Evolutionary conservation across 2,113 vertebrate species (phyloP).

Genomic region (Ginglymostoma cirratum): DNA sequence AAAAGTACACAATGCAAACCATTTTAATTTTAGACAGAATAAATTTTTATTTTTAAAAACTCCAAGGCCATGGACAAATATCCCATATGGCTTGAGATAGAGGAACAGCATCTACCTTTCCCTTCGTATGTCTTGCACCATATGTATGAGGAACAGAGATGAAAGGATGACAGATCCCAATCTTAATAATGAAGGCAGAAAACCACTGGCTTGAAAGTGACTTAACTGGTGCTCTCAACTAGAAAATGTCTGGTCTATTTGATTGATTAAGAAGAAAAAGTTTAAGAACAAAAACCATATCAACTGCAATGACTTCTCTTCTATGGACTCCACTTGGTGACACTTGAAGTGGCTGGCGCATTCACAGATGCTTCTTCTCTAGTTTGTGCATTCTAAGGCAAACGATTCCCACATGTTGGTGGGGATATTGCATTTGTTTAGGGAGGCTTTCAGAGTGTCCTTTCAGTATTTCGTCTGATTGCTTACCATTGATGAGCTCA

Average conservation of each 20-base stretch:
- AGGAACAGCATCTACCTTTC: background rate
- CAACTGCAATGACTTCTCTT: background rate
- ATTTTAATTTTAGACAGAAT: background rate
- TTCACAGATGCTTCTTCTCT: too few relatives aligned
- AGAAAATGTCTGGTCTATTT: background rate
- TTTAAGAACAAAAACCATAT: background rate
- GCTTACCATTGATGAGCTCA: too few relatives aligned
- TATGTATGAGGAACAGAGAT: background rate
- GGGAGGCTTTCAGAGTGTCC: too few relatives aligned
- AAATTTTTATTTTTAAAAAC: background rate
- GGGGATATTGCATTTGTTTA: too few relatives aligned
- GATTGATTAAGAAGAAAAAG: background rate
- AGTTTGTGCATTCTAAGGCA: too few relatives aligned
- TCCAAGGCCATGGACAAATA: background rate
- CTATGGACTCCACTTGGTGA: too few relatives aligned
- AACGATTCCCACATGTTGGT: too few relatives aligned
- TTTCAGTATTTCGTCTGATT: too few relatives aligned
- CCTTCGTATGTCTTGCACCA: background rate
- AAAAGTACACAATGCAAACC: background rate
- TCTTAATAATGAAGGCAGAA: background rate
- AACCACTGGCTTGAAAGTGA: background rate
- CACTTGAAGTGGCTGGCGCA: too few relatives aligned
- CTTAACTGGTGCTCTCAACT: background rate
- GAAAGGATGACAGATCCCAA: background rate
- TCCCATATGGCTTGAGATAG: too few relatives aligned